Conservation (phyloP, 2,888 invertebrate species). For the Sphinx pinastri region DNA sequence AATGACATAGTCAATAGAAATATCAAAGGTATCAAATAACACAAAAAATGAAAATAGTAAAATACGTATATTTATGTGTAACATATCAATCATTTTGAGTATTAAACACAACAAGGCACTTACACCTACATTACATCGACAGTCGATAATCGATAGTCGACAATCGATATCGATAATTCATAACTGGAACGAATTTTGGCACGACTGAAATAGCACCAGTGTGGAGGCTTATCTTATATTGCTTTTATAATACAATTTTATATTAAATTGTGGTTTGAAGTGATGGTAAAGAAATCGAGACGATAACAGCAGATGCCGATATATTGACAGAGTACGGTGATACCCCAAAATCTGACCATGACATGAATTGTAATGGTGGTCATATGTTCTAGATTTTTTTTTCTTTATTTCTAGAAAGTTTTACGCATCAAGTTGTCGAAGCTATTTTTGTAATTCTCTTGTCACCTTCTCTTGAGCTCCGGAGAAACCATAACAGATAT, state of each 20-base stretch:
- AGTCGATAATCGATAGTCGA: constrained; percentile 21
- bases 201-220: constrained; percentile 46
- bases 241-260: not conserved
- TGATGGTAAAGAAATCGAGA: not conserved
- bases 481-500: no score
- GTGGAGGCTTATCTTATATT: constrained; percentile 22
- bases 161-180: constrained; percentile 30
- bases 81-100: constrained; percentile 77
- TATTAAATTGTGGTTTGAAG: constrained; percentile 20
- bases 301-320: not conserved
- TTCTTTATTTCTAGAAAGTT: no score
- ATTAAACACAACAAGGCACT: constrained; percentile 78
- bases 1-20: no score
- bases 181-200: constrained; percentile 39
- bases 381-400: no score
- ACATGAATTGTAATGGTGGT: no score
- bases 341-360: no score
- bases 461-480: no score
- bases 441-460: no score
- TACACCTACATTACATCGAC: constrained; percentile 38
- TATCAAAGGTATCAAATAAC: constrained; percentile 52
- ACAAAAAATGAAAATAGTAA: constrained; percentile 83
- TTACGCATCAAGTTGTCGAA: no score
- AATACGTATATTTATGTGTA: constrained; percentile 81
- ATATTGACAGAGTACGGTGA: not conserved